phyloP scores from a whole-genome alignment of 2,888 invertebrate genomes.

The Dermolepida albohirtum region DNA sequence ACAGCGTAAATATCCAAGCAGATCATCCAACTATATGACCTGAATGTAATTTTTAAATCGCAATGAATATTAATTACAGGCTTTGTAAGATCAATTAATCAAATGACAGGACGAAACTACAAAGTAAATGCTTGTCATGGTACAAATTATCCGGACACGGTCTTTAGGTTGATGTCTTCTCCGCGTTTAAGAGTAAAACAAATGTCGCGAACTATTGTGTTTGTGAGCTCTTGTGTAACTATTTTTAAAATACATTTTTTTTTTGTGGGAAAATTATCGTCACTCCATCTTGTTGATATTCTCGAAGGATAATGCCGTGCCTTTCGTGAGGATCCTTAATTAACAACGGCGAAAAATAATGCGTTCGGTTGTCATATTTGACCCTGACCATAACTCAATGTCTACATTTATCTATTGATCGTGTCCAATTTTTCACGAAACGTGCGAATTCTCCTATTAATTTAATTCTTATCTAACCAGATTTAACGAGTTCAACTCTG shows the following conservation, averaged over 20 bases:
- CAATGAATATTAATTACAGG: conserved; percentile 27
- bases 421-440: conserved; percentile 16
- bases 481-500: no score
- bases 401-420: conserved; percentile 26
- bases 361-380: conserved; percentile 1
- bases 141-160: conserved; percentile 26
- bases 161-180: not conserved
- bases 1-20: conserved; percentile 18
- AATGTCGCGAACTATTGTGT: no score
- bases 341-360: conserved; percentile 1
- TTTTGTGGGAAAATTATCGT: no score
- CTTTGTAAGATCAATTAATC: conserved; percentile 27
- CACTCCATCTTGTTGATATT: no score
- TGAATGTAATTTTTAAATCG: conserved; percentile 16
- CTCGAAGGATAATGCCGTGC: no score
- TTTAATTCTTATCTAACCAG: no score
- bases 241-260: no score
- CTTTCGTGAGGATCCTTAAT: conserved; percentile 17
- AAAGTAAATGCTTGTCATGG: conserved; percentile 13
- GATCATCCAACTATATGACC: conserved; percentile 13
- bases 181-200: no score
- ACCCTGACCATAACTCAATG: conserved; percentile 22
- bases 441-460: no score
- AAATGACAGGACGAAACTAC: conserved; percentile 3
- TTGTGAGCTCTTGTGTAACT: no score